Percentiles rank a stretch among this genome's conserved stretches.
Evolutionary conservation across 2,888 invertebrate species (phyloP).

Genomic region (Cosmia pyralina): DNA sequence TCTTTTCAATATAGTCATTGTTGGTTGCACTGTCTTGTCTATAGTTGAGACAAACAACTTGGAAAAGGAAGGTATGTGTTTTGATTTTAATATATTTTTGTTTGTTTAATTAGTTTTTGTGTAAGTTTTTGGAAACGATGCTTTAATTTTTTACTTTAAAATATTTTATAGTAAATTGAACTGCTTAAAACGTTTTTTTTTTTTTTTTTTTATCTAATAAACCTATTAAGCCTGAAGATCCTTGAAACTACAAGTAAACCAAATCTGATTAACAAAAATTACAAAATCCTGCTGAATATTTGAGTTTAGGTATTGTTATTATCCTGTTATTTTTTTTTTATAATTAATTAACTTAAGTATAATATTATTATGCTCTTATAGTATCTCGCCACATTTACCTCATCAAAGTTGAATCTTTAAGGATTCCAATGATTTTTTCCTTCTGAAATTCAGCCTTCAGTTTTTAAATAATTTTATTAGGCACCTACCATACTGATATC

Average conservation of each 20-base stretch:
- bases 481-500: background rate
- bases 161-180: background rate
- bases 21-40: conserved; percentile 38
- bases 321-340: background rate
- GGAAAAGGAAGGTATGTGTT: conserved; percentile 48
- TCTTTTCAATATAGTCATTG: conserved; percentile 49
- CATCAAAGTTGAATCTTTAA: too few species aligned
- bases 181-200: background rate
- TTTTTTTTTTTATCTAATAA: background rate
- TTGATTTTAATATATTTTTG: background rate
- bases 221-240: background rate
- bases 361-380: background rate
- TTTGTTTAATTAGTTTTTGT: background rate
- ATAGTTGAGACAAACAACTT: conserved; percentile 39
- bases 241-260: background rate
- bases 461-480: background rate
- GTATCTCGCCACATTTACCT: background rate
- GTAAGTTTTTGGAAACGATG: background rate
- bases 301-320: background rate
- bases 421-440: background rate
- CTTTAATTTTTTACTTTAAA: too few species aligned
- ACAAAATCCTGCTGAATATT: background rate
- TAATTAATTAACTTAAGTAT: background rate
- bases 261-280: background rate
- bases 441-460: conserved; percentile 3